Base-by-base conservation (phyloP, 2,888 invertebrate genomes). In the Troides oblongomaculatus region DNA sequence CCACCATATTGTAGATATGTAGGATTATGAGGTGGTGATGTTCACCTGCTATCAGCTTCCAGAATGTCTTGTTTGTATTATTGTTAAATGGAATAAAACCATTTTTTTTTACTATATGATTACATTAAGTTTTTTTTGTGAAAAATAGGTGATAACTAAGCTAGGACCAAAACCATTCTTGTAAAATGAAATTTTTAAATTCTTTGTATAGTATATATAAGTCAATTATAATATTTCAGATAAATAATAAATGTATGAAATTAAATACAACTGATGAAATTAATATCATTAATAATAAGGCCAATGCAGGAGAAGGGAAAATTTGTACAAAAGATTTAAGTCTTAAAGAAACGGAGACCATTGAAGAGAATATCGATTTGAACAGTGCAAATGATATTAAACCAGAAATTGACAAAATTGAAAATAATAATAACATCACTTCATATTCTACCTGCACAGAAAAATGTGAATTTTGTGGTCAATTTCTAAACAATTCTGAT, bases 401-500 rank as follows among this genome's bases (percentile, higher is more conserved):
- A n/a, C 5, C 58, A 30, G 50, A 57, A 21, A 23, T 56, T 21
- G 66, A 12, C 8, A 7, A 56, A 58, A 58, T 23, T 58, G 23
- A 58, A 8, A 58, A 58, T 23, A 23, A 64, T 12, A 77, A 77
- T 67, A 76, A 69, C 67, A 21, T 60, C 3, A 64, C 68, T 18
- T 39, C 21, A 43, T 50, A 18, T 23, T 58, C 46, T 58, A 18
- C 80, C 39, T 78, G 87, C 68, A 82, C 79, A 69, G 92, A 92
- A 69, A 85, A 86, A 78, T 93, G 93, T 84, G 78, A 83, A 36
- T 89, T 84, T 66, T 93, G 93, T 73, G 86, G 88, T 10, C 92
- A 93, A 75, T 91, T 88, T 78, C 77, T 93, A 36, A 90, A 91
- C 73, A 90, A 93, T 78, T 92, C 93, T 14, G 90, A 93, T 73